phyloP scores from a whole-genome alignment of 1,140 invertebrate genomes.

The Trichonephila inaurata region DNA sequence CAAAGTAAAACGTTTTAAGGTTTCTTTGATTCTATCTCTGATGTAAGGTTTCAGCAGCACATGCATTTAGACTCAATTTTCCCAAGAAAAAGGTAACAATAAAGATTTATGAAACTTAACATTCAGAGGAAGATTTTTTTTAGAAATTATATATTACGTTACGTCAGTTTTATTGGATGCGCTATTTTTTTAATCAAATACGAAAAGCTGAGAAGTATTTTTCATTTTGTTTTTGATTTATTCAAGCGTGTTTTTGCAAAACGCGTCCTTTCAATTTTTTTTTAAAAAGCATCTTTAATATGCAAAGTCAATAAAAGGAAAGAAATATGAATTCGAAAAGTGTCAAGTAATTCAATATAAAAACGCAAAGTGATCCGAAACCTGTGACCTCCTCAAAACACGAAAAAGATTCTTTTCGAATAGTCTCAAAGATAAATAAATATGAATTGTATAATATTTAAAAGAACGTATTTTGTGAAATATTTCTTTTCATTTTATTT shows the following conservation, averaged over 20 bases:
- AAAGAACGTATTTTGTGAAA: no score
- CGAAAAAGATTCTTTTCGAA: no score
- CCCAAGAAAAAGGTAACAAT: neutral
- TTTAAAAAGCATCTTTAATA: no score
- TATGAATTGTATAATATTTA: no score
- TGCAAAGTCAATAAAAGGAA: no score
- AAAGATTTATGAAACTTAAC: neutral
- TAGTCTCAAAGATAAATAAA: no score
- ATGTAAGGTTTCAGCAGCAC: slow-evolving; percentile 15
- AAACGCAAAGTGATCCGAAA: no score
- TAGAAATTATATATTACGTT: neutral
- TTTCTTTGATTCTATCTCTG: slow-evolving; percentile 20
- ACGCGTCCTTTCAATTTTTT: no score
- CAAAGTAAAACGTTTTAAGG: slow-evolving; percentile 7
- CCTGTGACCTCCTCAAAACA: no score
- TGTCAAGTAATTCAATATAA: no score
- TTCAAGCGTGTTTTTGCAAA: neutral
- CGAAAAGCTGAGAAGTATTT: neutral
- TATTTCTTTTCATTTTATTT: no score
- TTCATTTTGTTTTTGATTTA: neutral
- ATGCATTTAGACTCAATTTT: neutral
- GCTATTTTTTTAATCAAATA: neutral
- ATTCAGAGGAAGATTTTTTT: neutral
- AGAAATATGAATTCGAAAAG: no score
- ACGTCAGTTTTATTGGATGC: neutral